Evolutionary conservation across 2,797 vertebrate genomes (phyloP).

Genomic region (Propithecus deckenii): DNA sequence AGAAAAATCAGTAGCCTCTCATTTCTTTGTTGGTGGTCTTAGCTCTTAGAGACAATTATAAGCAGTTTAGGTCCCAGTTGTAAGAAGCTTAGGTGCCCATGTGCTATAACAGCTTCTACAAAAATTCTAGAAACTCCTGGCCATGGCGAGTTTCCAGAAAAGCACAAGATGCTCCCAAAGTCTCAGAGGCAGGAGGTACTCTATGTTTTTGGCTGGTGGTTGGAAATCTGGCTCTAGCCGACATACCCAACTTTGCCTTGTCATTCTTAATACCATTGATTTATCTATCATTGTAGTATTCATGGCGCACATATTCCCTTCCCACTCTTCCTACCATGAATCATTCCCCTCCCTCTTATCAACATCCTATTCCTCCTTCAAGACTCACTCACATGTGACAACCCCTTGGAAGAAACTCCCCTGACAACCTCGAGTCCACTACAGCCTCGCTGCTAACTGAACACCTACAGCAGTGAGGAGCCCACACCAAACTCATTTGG

Average conservation of each 20-base stretch:
- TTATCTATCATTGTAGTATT: neutral
- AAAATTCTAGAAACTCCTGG: neutral
- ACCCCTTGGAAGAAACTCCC: neutral
- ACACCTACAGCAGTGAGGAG: neutral
- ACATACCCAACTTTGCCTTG: neutral
- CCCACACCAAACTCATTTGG: neutral
- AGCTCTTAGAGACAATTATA: neutral
- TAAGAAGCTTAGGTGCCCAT: neutral
- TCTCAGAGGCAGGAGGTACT: neutral
- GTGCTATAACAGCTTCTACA: neutral
- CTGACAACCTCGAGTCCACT: no score
- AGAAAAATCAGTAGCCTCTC: neutral
- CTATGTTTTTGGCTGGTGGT: neutral
- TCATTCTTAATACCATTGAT: neutral
- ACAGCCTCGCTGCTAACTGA: no score
- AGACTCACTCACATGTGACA: neutral
- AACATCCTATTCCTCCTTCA: rapidly evolving
- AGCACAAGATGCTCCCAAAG: neutral
- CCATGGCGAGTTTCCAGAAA: neutral
- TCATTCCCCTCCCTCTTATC: neutral
- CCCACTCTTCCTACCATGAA: neutral
- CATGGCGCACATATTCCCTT: neutral
- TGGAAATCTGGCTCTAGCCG: neutral
- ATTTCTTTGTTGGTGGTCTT: neutral
- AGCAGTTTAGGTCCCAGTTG: neutral